phyloP scores from a whole-genome alignment of 2,797 vertebrate species.

The Garrulus glandarius region DNA sequence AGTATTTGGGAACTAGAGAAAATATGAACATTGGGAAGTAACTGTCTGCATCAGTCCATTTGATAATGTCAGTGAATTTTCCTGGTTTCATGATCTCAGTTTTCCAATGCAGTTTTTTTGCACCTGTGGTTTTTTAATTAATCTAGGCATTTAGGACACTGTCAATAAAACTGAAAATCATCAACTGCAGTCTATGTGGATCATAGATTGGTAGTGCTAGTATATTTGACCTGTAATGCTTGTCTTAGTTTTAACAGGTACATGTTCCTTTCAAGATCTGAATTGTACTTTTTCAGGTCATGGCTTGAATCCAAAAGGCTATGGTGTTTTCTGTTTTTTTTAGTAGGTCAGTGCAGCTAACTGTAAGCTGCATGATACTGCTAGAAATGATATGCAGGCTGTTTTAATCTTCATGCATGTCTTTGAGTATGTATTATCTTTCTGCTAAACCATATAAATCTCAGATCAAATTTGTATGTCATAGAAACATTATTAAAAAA shows the following conservation, averaged over 20 bases:
- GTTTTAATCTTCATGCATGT: not conserved
- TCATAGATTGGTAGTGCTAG: not conserved
- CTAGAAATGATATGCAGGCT: not conserved
- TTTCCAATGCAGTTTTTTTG: not conserved
- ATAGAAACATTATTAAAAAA: not conserved
- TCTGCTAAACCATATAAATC: not conserved
- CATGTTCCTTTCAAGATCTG: not conserved
- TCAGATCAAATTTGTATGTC: not conserved
- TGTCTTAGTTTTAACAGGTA: not conserved
- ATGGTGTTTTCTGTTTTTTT: fast-evolving
- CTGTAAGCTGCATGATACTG: not conserved
- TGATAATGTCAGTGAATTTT: not conserved
- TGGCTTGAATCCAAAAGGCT: not conserved
- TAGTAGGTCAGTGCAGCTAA: not conserved
- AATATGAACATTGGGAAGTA: not conserved
- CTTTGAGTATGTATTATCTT: not conserved
- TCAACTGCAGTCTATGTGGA: fast-evolving
- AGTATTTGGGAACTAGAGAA: not conserved
- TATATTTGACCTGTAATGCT: not conserved
- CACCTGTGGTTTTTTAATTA: not conserved
- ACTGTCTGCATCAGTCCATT: not conserved
- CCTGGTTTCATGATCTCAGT: not conserved
- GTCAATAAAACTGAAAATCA: not conserved
- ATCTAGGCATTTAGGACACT: not conserved
- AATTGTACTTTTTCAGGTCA: not conserved